phyloP scores from a whole-genome alignment of 2,888 invertebrate genomes.

The Salpingus planirostris region DNA sequence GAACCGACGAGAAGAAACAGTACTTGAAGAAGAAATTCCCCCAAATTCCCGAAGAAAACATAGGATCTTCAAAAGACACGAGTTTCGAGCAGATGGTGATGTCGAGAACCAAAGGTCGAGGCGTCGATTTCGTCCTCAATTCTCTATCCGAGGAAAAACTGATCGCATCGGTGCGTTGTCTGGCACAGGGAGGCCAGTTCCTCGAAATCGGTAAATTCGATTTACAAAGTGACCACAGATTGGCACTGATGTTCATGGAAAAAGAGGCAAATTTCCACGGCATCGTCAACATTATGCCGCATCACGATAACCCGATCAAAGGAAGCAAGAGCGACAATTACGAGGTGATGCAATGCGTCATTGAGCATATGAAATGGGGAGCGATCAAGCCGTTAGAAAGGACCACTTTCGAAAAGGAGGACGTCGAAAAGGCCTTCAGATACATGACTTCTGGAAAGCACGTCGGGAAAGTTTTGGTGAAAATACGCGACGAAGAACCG shows the following conservation, averaged over 20 bases:
- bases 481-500: slow-evolving; percentile 27
- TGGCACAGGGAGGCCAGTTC: slow-evolving; percentile 46
- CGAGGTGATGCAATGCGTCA: neutral
- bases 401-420: neutral
- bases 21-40: slow-evolving; percentile 52
- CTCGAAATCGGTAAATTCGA: slow-evolving; percentile 1
- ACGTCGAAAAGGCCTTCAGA: slow-evolving; percentile 1
- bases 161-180: slow-evolving; percentile 53
- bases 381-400: neutral
- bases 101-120: slow-evolving; percentile 69
- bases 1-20: slow-evolving; percentile 52
- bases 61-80: slow-evolving; percentile 63
- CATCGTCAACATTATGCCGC: neutral
- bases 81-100: slow-evolving; percentile 82
- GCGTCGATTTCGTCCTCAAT: slow-evolving; percentile 85
- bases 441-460: slow-evolving; percentile 50
- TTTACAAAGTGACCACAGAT: neutral
- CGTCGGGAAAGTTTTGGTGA: slow-evolving; percentile 45
- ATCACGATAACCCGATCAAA: neutral
- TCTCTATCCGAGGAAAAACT: slow-evolving; percentile 85
- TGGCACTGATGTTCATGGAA: neutral
- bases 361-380: neutral
- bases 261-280: slow-evolving; percentile 1
- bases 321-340: neutral
- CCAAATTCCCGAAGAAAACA: slow-evolving; percentile 30